A percentile compares a stretch with the other conserved stretches of the same genome.
Conservation (phyloP, 2,888 invertebrate genomes). For the Hypolimnas misippus region DNA sequence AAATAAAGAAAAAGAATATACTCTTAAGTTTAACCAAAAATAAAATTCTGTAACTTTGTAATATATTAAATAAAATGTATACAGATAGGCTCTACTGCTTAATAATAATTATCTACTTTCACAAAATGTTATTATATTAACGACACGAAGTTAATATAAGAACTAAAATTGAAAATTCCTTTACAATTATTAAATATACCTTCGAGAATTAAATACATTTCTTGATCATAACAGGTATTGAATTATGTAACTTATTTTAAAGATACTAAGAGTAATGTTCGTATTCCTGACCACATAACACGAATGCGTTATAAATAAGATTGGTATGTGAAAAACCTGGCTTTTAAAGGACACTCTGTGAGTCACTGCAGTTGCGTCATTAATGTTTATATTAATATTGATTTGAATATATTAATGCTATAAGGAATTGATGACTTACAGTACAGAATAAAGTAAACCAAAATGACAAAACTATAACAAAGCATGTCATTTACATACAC, state of each 20-base stretch:
- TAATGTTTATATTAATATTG: constrained; percentile 23
- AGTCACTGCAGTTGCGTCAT: constrained; percentile 21
- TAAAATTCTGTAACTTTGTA: not conserved
- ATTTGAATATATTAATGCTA: constrained; percentile 4
- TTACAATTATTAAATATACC: not conserved
- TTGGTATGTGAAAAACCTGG: constrained; percentile 11
- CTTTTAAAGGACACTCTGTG: constrained; percentile 6
- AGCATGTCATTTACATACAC: no score
- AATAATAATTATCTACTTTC: not conserved
- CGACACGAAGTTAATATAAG: not conserved
- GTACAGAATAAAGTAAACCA: not conserved
- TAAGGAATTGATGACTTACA: not conserved
- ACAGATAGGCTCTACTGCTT: no score
- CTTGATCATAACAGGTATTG: not conserved
- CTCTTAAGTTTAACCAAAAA: no score
- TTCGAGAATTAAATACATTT: not conserved
- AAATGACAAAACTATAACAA: no score
- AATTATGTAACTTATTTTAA: not conserved
- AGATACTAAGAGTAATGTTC: not conserved
- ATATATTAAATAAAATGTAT: not conserved
- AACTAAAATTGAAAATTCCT: not conserved
- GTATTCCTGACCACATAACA: not conserved
- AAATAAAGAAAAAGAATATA: no score
- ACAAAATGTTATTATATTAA: not conserved
- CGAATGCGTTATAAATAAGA: not conserved